Evolutionary conservation across 2,797 vertebrate species (phyloP), one percentile per base, ranked within the genome.

Genomic region (Oryzias sinensis): DNA sequence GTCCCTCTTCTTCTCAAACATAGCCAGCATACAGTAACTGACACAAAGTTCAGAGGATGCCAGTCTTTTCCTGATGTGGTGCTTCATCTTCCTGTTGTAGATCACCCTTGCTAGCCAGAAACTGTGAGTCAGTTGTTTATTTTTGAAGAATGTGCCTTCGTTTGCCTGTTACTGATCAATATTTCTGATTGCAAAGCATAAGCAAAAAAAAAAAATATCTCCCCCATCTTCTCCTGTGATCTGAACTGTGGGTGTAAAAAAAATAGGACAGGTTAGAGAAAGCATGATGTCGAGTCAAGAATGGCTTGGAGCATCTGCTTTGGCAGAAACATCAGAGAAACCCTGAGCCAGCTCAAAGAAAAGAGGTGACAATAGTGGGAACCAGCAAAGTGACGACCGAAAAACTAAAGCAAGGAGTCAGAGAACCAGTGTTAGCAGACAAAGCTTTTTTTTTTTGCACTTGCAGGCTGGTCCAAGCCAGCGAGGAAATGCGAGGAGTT

Each of bases 31-130:
- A 74, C 71, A 72, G 66, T 68, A 56, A 73, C 79, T 74, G 70
- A 79, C 76, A 79, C 77, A 83, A 76, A 78, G 77, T 85, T 80
- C 74, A 88, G 81, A 80, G 83, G 81, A 85, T 82, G 76, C 75
- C 78, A 66, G 68, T 16, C 24, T 79, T 72, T 81, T 84, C 74
- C 80, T 80, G 76, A 69, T 80, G 83, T 24, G 68, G 70, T 63
- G 67, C 67, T 74, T 68, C 71, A 70, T 82, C 80, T 85, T 85
- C 81, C 82, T 83, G 85, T 76, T 60, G 63, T 76, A 62, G 47
- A 62, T 54, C 58, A 62, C 57, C 25, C 66, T 72, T 65, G 55
- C 65, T 67, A 65, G 47, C 53, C 42, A 57, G 40, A 75, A 72
- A 59, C n/a, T 52, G 13, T 3, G 7, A 57, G 47, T 15, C 47